Conservation (phyloP, 2,113 vertebrate genomes). For the Peucedramus taeniatus region DNA sequence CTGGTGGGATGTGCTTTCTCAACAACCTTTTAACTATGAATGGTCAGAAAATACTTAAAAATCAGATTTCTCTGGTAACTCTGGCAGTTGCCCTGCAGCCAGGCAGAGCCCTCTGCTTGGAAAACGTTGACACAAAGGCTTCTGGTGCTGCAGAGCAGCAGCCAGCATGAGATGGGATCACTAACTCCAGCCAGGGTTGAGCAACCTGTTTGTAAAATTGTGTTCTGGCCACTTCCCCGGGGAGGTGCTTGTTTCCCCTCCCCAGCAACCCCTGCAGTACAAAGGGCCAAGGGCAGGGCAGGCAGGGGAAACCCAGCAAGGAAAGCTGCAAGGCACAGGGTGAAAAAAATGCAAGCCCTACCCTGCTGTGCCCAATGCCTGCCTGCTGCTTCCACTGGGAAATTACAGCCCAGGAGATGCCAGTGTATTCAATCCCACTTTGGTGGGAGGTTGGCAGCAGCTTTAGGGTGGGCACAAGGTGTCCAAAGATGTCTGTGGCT, state of each 20-base stretch:
- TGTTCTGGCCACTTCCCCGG: background rate
- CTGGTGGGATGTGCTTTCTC: background rate
- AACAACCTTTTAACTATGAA: background rate
- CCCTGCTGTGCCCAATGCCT: background rate
- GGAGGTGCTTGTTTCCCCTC: background rate
- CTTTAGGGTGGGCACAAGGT: background rate
- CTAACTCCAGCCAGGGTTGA: background rate
- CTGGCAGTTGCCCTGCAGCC: background rate
- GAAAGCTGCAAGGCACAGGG: background rate
- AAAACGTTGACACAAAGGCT: accelerated
- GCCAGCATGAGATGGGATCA: background rate
- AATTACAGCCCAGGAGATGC: background rate
- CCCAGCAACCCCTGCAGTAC: background rate
- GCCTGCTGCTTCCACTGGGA: background rate
- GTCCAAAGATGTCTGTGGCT: background rate
- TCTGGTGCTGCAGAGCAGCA: background rate
- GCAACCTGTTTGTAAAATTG: background rate
- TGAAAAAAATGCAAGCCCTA: background rate
- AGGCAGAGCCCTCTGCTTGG: background rate
- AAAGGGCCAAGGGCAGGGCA: background rate
- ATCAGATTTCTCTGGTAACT: background rate
- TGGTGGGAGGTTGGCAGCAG: background rate
- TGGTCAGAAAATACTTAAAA: background rate
- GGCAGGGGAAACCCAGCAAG: background rate
- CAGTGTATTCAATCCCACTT: background rate